A percentile compares a stretch with the other conserved stretches of the same genome.
Conservation (phyloP, 2,888 invertebrate genomes). For the Drosophila falleni region DNA sequence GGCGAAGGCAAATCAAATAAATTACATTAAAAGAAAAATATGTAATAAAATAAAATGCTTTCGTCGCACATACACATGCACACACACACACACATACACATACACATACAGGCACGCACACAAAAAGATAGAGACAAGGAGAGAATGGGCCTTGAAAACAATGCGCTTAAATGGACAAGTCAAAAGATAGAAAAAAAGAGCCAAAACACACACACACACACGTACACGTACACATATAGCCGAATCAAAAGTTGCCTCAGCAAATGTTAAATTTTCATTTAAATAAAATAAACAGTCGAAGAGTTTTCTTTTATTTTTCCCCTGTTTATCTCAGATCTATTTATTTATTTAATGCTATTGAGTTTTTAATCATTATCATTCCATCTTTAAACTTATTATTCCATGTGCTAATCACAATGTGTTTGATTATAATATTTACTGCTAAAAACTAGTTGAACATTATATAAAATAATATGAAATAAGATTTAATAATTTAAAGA, state of each 20-base stretch:
- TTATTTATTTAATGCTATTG: background rate
- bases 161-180: conserved; percentile 44
- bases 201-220: conserved; percentile 17
- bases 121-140: background rate
- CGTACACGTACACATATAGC: background rate
- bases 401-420: too few relatives aligned
- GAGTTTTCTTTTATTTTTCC: background rate
- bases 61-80: conserved; percentile 19
- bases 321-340: background rate
- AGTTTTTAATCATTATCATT: background rate
- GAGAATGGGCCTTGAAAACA: conserved; percentile 21
- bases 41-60: conserved; percentile 72
- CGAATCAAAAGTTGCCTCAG: background rate
- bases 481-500: background rate
- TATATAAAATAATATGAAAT: background rate
- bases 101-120: too few relatives aligned
- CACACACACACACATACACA: conserved; percentile 5
- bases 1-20: conserved; percentile 70
- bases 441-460: too few relatives aligned
- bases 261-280: conserved; percentile 11
- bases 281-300: background rate
- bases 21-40: conserved; percentile 78
- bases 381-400: background rate
- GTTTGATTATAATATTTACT: too few relatives aligned
- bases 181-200: conserved; percentile 29